Base-by-base conservation (phyloP, 2,797 vertebrate species). In the Agapornis canus region DNA sequence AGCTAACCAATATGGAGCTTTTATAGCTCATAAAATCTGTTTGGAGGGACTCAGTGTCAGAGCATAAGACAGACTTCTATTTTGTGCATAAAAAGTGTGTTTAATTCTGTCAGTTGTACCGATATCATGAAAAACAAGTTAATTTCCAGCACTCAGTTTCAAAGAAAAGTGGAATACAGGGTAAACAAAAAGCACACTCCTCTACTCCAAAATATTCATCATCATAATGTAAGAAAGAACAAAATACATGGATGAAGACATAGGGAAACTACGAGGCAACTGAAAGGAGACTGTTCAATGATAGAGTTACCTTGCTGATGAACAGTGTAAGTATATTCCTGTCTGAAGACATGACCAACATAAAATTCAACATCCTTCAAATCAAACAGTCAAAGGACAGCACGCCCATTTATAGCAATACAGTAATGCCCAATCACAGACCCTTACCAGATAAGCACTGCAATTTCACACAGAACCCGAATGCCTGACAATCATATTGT, bases 361-460 rank as follows among this genome's bases (percentile, higher is more conserved):
- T 65, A 78, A 89, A 89, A 60, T 27, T 29, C 42, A 86, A 5
- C 2, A 8, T 23, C 57, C 52, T 87, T 63, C 27, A 13, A 52
- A 6, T 27, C 60, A 45, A 65, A 40, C 32, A 9, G 31, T 0
- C 61, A 26, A 63, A 70, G 19, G 47, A 78, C 45, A 49, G 26
- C 39, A 65, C 31, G 31, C 5, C 17, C 26, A 19, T 39, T 64
- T 10, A 0, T 2, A 27, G 49, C 2, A 6, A 39, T n/a, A 68
- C 0, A 1, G 42, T 37, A 60, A n/a, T 22, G 45, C 6, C 69
- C 7, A 5, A 14, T 1, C 4, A 35, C 51, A 65, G 52, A 64
- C 25, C 23, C 31, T 57, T 59, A 56, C 18, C 15, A 51, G 35
- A 6, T 2, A 19, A 76, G 6, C 1, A 4, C 57, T 86, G 35